Base-by-base conservation (phyloP, 1,140 invertebrate genomes). In the Apis dorsata region DNA sequence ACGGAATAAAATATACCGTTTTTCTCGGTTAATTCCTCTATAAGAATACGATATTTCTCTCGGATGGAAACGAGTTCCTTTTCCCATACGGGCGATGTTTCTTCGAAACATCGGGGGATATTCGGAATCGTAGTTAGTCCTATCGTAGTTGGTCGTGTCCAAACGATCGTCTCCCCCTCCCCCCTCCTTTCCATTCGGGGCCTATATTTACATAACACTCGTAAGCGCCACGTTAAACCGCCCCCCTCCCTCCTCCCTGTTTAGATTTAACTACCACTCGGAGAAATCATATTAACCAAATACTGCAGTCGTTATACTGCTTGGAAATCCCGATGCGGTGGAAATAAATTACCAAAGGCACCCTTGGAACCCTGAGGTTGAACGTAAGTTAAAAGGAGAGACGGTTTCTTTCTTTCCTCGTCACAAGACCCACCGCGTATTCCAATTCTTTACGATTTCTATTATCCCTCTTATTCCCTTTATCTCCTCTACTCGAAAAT, bases 271-370 rank as follows among this genome's bases (percentile, higher is more conserved):
- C 89, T 87, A 87, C 70, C 84, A 84, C 89, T 89, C 85, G 21
- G 82, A 70, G 82, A 86, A 88, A 89, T 86, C 82, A 81, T 90
- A 90, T 90, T 89, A 90, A 90, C 88, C 80, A 90, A 90, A 90
- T 88, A 90, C 89, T 79, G 77, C 78, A 82, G 71, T 84, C 70
- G 85, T 89, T 89, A 84, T 81, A 24, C 24, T 24, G 72, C 73
- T 44, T 44, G 49, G 11, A 63, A 57, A 63, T 74, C 65, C 71
- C 71, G 83, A 84, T 75, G 83, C 71, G 78, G 24, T 70, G 86
- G 83, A 88, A 88, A 88, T 88, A 88, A 88, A 88, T 88, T 85
- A 86, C 84, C 51, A 19, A 19, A 63, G 69, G 68, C 79, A 88
- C 80, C 60, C 84, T 77, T 55, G 84, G 66, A 69, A 74, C 70